Evolutionary conservation across 2,888 invertebrate species (phyloP).

Genomic region (Micoletzkya japonica): DNA sequence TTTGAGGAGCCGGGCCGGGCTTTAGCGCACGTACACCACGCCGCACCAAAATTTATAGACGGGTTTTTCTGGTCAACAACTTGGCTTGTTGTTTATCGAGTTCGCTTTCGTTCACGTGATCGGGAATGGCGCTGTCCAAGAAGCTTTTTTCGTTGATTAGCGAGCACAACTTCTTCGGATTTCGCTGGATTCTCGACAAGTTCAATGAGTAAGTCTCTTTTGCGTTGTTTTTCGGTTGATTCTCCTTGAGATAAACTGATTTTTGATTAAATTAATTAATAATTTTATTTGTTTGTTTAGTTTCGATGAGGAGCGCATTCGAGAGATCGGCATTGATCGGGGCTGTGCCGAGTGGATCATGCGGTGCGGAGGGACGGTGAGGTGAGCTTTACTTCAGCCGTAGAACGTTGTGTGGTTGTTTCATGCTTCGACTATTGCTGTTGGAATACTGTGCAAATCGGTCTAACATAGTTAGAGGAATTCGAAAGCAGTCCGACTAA

Average conservation of each 20-base stretch:
- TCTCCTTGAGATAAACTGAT: neutral
- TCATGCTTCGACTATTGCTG: no score
- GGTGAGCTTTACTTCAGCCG: neutral
- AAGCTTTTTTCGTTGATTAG: neutral
- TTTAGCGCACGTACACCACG: neutral
- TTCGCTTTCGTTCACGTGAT: no score
- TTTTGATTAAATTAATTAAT: neutral
- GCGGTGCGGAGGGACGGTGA: constrained; percentile 17
- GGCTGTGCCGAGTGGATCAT: constrained; percentile 27
- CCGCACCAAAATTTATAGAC: no score
- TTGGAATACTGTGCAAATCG: no score
- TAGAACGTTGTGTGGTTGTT: no score
- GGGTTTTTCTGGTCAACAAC: no score
- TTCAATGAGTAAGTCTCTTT: constrained; percentile 18
- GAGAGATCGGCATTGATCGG: constrained; percentile 13
- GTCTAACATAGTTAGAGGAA: no score
- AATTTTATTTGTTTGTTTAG: neutral
- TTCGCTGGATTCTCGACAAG: constrained; percentile 19
- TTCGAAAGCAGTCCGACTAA: no score
- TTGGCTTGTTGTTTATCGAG: no score
- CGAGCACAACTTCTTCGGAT: constrained; percentile 17
- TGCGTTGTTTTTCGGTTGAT: neutral
- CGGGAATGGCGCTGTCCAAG: no score
- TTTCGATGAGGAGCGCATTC: constrained; percentile 12
- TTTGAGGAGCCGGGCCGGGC: no score